phyloP scores from a whole-genome alignment of 2,888 invertebrate species.

The Bimastos eiseni region DNA sequence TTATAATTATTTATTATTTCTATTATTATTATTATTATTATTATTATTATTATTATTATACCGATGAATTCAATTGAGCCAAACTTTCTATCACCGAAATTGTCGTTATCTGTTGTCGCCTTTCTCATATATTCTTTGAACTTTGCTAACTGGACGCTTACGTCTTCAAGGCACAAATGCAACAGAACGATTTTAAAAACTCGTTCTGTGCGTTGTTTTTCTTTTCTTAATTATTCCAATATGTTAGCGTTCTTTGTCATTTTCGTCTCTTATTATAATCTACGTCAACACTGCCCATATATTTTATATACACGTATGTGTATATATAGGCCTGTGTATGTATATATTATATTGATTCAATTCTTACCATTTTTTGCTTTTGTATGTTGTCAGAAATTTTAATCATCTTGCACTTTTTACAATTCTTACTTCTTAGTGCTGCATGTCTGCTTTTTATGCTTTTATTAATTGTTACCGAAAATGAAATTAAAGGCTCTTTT shows the following conservation, averaged over 20 bases:
- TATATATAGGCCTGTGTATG: neutral
- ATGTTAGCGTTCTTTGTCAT: neutral
- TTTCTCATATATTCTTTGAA: neutral
- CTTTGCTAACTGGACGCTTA: neutral
- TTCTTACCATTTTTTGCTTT: neutral
- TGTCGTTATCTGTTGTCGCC: neutral
- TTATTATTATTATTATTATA: neutral
- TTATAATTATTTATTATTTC: too few species aligned
- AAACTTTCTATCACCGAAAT: neutral
- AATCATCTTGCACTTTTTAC: neutral
- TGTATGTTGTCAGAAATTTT: neutral
- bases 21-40: too few species aligned
- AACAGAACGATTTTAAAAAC: neutral
- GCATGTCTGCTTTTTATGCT: conserved; percentile 13
- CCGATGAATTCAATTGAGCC: neutral
- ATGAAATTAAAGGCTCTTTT: neutral
- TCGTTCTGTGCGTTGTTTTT: neutral
- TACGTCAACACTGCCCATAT: neutral
- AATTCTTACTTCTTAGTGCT: neutral
- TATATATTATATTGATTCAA: neutral
- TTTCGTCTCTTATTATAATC: neutral
- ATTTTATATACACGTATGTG: neutral
- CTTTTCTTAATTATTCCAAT: neutral
- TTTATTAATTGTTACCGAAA: neutral
- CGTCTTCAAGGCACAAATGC: neutral